A percentile compares a stretch with the other conserved stretches of the same genome.
phyloP scores from a whole-genome alignment of 30 jellyfish, hydroid and myxozoan genomes.

The Hydractinia echinata region DNA sequence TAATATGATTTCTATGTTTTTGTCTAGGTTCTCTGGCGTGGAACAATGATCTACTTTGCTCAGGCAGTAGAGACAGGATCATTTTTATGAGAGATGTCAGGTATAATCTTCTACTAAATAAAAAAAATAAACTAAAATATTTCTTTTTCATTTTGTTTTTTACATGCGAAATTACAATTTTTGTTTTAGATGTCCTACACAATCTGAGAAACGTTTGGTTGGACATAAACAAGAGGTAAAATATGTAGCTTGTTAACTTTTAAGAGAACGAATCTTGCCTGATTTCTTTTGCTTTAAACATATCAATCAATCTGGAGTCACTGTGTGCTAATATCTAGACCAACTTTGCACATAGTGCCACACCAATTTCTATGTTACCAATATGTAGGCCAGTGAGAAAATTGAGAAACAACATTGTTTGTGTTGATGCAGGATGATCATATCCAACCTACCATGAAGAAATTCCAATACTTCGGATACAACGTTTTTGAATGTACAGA shows the following conservation, averaged over 20 bases:
- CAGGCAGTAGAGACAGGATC: conserved; percentile 91
- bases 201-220: conserved; percentile 58
- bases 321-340: too few species aligned
- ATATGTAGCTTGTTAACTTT: not conserved
- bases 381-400: too few species aligned
- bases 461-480: too few species aligned
- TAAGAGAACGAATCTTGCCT: not conserved
- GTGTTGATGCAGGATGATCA: too few species aligned
- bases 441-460: too few species aligned
- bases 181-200: conserved; percentile 50
- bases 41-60: conserved; percentile 80
- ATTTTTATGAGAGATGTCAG: conserved; percentile 72
- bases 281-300: too few species aligned
- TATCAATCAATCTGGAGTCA: too few species aligned
- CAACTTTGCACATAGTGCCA: too few species aligned
- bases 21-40: conserved; percentile 86
- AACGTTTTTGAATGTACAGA: too few species aligned
- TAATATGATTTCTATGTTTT: not conserved
- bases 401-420: too few species aligned
- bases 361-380: too few species aligned
- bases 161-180: not conserved
- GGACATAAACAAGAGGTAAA: conserved; percentile 94
- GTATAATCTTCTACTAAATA: conserved; percentile 25
- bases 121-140: not conserved
- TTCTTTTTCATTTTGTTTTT: not conserved